Evolutionary conservation across 2,113 vertebrate genomes (phyloP).

Genomic region (Phycodurus eques): DNA sequence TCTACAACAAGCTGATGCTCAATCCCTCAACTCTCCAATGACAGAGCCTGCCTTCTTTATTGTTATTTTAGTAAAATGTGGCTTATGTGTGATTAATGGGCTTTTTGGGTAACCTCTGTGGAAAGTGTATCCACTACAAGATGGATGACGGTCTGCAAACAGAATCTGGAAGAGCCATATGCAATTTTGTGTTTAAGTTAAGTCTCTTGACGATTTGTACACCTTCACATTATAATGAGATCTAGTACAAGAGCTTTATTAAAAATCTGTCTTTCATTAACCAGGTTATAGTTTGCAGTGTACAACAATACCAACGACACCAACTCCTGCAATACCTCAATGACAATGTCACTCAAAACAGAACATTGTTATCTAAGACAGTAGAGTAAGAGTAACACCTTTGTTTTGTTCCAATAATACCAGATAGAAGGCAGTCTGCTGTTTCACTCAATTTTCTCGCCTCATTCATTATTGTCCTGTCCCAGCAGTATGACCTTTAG

Average conservation of each 20-base stretch:
- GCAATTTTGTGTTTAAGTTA: not conserved
- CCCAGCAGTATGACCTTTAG: slow-evolving; percentile 2
- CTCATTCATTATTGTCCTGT: slow-evolving; percentile 12
- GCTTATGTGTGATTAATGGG: not conserved
- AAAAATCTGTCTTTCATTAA: not conserved
- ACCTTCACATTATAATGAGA: not conserved
- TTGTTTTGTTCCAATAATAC: not conserved
- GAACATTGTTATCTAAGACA: not conserved
- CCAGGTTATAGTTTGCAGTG: not conserved
- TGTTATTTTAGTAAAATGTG: not conserved
- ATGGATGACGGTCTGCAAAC: not conserved
- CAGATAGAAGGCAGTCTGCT: not conserved
- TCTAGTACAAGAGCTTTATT: not conserved
- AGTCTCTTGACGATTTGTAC: not conserved
- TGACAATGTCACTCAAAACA: not conserved
- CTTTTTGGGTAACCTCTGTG: not conserved
- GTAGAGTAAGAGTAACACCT: not conserved
- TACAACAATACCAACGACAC: not conserved
- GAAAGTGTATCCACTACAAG: not conserved
- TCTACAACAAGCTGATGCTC: slow-evolving; percentile 13
- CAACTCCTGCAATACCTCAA: not conserved
- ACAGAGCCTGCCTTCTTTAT: slow-evolving; percentile 14
- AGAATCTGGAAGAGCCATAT: not conserved
- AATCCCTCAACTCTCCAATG: slow-evolving; percentile 5
- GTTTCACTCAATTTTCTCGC: not conserved